Conservation (phyloP, 2,113 vertebrate genomes). For the Gopherus flavomarginatus region DNA sequence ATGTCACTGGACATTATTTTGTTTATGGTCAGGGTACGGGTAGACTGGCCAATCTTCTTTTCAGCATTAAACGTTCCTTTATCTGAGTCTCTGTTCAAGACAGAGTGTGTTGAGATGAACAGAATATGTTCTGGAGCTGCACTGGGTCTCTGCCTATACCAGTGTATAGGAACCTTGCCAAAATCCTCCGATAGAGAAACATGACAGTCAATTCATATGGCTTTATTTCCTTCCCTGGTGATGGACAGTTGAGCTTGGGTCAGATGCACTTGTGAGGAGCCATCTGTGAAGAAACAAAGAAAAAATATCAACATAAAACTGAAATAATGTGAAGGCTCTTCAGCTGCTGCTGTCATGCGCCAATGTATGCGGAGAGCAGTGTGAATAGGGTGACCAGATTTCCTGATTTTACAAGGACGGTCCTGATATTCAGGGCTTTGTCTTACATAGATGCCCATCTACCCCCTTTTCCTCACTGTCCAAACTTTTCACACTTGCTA, state of each 20-base stretch:
- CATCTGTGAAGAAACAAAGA: constrained; percentile 21
- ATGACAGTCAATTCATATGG: fast-evolving
- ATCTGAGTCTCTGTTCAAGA: background rate
- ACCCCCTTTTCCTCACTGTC: too few species aligned
- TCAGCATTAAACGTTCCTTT: fast-evolving
- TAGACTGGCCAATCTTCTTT: fast-evolving
- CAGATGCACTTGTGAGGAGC: background rate
- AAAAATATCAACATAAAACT: background rate
- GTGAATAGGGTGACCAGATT: background rate
- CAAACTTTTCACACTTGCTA: too few species aligned
- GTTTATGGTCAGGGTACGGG: background rate
- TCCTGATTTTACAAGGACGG: too few species aligned
- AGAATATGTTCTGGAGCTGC: background rate
- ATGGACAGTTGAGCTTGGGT: constrained; percentile 10
- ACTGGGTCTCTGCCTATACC: too few species aligned
- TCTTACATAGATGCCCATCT: too few species aligned
- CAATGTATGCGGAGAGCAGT: background rate
- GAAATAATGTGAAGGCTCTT: background rate
- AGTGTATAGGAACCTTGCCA: too few species aligned
- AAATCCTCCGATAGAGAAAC: too few species aligned
- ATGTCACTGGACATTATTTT: background rate
- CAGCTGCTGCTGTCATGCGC: too few species aligned
- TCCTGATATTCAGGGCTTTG: too few species aligned
- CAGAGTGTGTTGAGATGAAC: fast-evolving
- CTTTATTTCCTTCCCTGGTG: background rate